Conservation (phyloP, 2,888 invertebrate genomes). For the Zootermopsis nevadensis region DNA sequence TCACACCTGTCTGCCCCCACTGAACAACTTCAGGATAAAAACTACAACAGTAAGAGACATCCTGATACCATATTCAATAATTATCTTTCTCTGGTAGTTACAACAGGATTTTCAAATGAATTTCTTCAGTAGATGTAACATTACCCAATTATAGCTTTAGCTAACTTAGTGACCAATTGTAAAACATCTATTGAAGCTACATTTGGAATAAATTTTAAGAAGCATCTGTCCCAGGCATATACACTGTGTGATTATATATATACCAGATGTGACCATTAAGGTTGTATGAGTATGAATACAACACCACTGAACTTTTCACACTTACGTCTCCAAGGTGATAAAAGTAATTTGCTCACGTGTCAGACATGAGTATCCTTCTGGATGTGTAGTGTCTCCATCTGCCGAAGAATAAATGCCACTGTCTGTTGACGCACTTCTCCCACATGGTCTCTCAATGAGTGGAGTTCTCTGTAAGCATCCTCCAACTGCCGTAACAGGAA, state of each 20-base stretch:
- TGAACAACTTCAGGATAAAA: too few relatives aligned
- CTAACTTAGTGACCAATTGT: too few relatives aligned
- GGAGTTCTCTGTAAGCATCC: slow-evolving; percentile 45
- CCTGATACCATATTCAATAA: too few relatives aligned
- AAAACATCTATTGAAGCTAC: not conserved
- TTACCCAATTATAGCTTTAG: too few relatives aligned
- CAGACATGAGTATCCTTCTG: slow-evolving; percentile 51
- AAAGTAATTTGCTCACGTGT: not conserved
- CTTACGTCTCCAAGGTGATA: not conserved
- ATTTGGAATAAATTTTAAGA: not conserved
- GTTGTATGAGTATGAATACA: not conserved
- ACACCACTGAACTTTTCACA: not conserved
- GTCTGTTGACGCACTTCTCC: slow-evolving; percentile 51
- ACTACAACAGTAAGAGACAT: too few relatives aligned
- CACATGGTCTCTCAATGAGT: slow-evolving; percentile 47
- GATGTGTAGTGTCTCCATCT: slow-evolving; percentile 50
- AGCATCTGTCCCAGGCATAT: not conserved
- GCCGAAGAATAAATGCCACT: slow-evolving; percentile 48
- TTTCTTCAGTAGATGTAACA: too few relatives aligned
- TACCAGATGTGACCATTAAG: not conserved
- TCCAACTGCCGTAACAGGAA: slow-evolving; percentile 48
- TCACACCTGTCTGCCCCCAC: too few relatives aligned
- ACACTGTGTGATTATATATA: not conserved
- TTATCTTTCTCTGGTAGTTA: too few relatives aligned
- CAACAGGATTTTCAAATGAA: too few relatives aligned